Base-by-base conservation (phyloP, 2,888 invertebrate species). In the Noctua janthe region DNA sequence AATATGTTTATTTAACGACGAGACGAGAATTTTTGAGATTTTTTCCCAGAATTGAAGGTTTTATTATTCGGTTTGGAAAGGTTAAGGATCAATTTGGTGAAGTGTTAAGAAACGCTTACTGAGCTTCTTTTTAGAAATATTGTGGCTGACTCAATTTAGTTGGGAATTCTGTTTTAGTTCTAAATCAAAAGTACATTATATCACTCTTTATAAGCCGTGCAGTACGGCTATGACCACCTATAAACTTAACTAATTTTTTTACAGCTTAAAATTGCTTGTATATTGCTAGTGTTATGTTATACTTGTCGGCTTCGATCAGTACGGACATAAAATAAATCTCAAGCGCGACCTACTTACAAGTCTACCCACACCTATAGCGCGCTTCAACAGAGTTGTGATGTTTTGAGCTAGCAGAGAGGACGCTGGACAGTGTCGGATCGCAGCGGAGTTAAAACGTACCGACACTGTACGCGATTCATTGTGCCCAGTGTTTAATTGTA, bases 1-100 rank as follows among this genome's bases (percentile, higher is more conserved):
- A 84, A 71, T 67, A 87, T 89, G 86, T 87, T 86, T 86, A 83
- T 88, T 84, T 83, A 88, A 88, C 80, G 71, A 79, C 66, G 59
- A 62, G 62, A 76, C 66, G 67, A 43, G 72, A 56, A 43, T 39
- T 78, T 80, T 76, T 74, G 66, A 56, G 70, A 64, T 66, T 62
- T 67, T 72, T 70, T 29, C 47, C 17, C 17, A 43, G 78, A 85
- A 74, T 56, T 54, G n/a, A 43, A 54, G 71, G 20, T 78, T 72
- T 77, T 72, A 78, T 67, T 62, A 51, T 0, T 2, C 0, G 29
- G n/a, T 3, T 43, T 17, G 29, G 29, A 35, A 54, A 70, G 51
- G 67, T 54, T 71, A 64, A 59, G n/a, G 66, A 47, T 29, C 15
- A 71, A 54, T 69, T 85, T 81, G 13, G 76, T 56, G 39, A 66